These are phyloP conservation scores for Gulo gulo DNA, from an alignment of 2,113 vertebrate species.

Conservation along the genomic window DNA sequence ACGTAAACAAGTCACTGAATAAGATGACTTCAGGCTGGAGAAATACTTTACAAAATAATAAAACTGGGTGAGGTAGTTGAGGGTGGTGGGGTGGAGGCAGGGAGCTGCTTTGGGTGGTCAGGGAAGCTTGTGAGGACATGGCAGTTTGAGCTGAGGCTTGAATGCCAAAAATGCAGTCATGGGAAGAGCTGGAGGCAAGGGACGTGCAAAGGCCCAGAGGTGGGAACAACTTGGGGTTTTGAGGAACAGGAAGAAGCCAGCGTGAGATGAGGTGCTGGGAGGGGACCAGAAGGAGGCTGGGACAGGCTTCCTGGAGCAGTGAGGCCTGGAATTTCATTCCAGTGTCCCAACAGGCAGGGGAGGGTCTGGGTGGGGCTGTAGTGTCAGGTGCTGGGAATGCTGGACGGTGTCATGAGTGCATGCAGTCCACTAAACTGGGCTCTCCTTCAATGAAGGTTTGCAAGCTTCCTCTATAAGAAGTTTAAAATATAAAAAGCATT, in stretches of 20 bases:
- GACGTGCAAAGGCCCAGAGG: not conserved
- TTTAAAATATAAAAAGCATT: not conserved
- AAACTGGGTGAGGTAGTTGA: not conserved
- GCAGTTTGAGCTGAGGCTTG: not conserved
- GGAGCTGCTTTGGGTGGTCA: not conserved
- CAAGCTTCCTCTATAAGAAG: not conserved
- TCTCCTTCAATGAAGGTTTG: not conserved
- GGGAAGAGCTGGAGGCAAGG: not conserved
- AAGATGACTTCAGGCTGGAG: not conserved
- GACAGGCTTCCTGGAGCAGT: accelerated
- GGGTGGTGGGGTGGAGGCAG: no score
- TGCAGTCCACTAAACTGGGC: not conserved
- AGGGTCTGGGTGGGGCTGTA: accelerated
- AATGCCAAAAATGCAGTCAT: not conserved
- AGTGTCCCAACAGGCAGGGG: accelerated
- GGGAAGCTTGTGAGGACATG: not conserved
- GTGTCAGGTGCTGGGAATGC: not conserved
- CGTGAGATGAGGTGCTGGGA: not conserved
- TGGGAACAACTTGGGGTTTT: not conserved
- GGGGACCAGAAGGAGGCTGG: not conserved
- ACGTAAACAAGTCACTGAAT: not conserved
- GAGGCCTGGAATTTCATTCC: not conserved
- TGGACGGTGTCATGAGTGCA: accelerated
- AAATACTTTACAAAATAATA: not conserved
- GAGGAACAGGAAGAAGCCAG: not conserved